These are phyloP conservation scores for Illadopsis cleaveri DNA, from an alignment of 2,113 vertebrate genomes.

Conservation along the genomic window DNA sequence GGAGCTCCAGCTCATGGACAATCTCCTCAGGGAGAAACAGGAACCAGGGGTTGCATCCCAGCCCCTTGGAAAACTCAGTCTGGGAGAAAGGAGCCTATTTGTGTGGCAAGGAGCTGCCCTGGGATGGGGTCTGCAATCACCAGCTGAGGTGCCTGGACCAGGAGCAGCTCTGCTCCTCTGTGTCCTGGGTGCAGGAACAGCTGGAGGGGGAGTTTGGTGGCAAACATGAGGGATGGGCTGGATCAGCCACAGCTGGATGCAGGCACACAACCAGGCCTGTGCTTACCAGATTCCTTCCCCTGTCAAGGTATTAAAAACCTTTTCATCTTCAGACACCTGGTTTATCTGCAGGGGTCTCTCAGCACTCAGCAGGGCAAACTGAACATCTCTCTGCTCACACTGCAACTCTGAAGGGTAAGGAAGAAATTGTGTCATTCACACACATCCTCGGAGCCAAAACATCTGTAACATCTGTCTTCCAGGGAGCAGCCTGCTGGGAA, in stretches of 20 bases:
- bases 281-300: neutral
- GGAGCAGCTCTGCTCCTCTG: neutral
- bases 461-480: neutral
- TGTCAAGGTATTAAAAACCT: neutral
- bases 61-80: neutral
- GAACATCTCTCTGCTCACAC: neutral
- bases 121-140: neutral
- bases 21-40: neutral
- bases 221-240: rapidly evolving
- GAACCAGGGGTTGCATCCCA: neutral
- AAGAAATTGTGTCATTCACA: neutral
- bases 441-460: neutral
- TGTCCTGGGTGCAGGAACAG: neutral
- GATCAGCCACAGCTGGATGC: neutral
- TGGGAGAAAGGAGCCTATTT: neutral
- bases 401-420: neutral
- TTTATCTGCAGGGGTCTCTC: neutral
- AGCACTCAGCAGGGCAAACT: neutral
- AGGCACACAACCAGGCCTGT: neutral
- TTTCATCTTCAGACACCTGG: neutral
- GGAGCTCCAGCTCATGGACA: neutral
- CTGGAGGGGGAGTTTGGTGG: neutral
- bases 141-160: neutral
- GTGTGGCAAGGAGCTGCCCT: neutral
- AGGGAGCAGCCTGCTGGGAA: neutral